Evolutionary conservation across 2,888 invertebrate species (phyloP).

Genomic region (Andrena fulva): DNA sequence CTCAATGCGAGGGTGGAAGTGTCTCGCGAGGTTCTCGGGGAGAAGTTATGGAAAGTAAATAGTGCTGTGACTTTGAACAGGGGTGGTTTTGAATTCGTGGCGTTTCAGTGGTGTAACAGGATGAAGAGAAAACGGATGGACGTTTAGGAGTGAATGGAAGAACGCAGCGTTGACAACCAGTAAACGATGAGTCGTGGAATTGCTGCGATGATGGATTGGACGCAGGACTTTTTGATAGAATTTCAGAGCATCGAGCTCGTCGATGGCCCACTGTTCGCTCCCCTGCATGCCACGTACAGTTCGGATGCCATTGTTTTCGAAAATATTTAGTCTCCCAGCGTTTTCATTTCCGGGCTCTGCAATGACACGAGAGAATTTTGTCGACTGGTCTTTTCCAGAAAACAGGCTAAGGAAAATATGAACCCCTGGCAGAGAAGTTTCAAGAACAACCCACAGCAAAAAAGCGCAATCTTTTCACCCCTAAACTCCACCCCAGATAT

Average conservation of each 20-base stretch:
- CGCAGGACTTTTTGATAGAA: slow-evolving; percentile 28
- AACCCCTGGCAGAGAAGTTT: too few species aligned
- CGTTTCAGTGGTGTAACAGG: too few species aligned
- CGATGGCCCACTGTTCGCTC: slow-evolving; percentile 14
- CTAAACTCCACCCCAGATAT: too few species aligned
- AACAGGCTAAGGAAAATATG: not conserved
- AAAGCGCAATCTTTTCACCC: too few species aligned
- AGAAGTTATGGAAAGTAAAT: too few species aligned
- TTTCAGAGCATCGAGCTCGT: slow-evolving; percentile 19
- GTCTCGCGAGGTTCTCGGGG: too few species aligned
- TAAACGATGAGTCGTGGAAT: not conserved
- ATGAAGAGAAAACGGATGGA: not conserved
- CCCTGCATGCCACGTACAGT: not conserved
- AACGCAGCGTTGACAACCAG: not conserved
- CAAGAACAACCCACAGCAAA: too few species aligned
- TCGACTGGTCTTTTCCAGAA: not conserved
- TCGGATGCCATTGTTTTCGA: slow-evolving; percentile 29
- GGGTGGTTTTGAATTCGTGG: too few species aligned
- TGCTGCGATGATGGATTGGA: slow-evolving; percentile 3
- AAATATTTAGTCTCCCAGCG: slow-evolving; percentile 32
- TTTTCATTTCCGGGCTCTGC: not conserved
- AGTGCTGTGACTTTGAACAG: too few species aligned
- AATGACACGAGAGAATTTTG: not conserved
- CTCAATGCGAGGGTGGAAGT: too few species aligned
- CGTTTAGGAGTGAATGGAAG: slow-evolving; percentile 14